phyloP scores from a whole-genome alignment of 2,113 vertebrate species.

The Plectropomus leopardus region DNA sequence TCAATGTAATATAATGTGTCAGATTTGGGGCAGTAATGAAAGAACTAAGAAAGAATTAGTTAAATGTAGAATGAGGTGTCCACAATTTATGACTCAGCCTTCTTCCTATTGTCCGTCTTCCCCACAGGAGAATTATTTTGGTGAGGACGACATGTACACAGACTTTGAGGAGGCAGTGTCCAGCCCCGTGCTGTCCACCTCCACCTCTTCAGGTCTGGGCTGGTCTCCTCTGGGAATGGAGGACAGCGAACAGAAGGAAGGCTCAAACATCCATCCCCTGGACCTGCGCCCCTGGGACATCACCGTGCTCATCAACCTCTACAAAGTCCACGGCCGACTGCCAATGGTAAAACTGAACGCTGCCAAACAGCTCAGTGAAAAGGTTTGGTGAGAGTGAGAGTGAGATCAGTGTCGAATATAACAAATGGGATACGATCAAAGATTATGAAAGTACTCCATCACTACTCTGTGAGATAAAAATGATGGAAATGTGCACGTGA shows the following conservation, averaged over 20 bases:
- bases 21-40: neutral
- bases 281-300: conserved; percentile 96
- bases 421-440: neutral
- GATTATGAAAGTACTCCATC: conserved; percentile 21
- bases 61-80: neutral
- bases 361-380: neutral
- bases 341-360: conserved; percentile 88
- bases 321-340: conserved; percentile 95
- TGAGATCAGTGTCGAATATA: neutral
- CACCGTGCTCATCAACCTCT: conserved; percentile 95
- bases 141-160: conserved; percentile 98
- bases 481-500: neutral
- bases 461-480: neutral
- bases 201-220: conserved; percentile 93
- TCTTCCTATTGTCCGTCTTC: neutral
- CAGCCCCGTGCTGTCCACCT: conserved; percentile 93
- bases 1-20: neutral
- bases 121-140: conserved; percentile 98
- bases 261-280: conserved; percentile 88
- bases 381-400: neutral
- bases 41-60: neutral
- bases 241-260: conserved; percentile 85
- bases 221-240: conserved; percentile 95
- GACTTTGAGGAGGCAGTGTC: conserved; percentile 95
- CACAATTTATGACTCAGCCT: neutral